Conservation (phyloP, 64 coral and sea anemone species). For the Montipora cactus region DNA sequence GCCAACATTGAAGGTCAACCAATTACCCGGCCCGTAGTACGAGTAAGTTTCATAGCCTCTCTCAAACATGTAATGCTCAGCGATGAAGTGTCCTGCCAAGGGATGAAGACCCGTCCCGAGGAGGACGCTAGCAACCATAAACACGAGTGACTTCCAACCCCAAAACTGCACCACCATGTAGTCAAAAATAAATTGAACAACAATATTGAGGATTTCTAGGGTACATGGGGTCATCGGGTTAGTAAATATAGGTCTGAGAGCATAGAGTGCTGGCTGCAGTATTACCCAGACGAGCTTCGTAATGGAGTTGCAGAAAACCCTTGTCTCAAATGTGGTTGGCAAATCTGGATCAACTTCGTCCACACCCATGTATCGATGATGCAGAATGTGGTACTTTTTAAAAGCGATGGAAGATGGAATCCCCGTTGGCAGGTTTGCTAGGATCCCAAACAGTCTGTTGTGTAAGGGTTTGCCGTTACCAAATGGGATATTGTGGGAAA, state of each 20-base stretch:
- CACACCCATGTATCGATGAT: constrained; percentile 81
- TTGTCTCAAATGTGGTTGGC: constrained; percentile 67
- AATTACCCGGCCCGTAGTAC: constrained; percentile 71
- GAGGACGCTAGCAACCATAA: constrained; percentile 31
- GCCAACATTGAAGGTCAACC: constrained; percentile 63
- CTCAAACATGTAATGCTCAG: constrained; percentile 77
- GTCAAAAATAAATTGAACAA: constrained; percentile 59
- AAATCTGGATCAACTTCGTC: constrained; percentile 78
- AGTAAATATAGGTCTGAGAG: constrained; percentile 54
- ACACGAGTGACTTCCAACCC: constrained; percentile 66
- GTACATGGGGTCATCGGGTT: constrained; percentile 62
- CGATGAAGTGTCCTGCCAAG: constrained; percentile 60
- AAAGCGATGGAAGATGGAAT: constrained; percentile 72
- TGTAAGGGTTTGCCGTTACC: constrained; percentile 59
- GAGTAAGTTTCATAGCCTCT: constrained; percentile 73
- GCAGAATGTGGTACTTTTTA: constrained; percentile 75
- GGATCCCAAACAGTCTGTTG: constrained; percentile 74
- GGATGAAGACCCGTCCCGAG: constrained; percentile 69
- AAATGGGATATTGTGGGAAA: constrained; percentile 78
- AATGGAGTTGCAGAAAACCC: constrained; percentile 59
- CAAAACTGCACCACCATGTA: constrained; percentile 37
- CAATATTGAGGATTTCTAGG: constrained; percentile 71
- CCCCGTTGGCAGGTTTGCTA: constrained; percentile 73
- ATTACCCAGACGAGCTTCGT: constrained; percentile 68
- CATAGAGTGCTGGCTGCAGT: constrained; percentile 61